Percentiles rank a stretch among this genome's conserved stretches.
Conservation (phyloP, 2,113 vertebrate species). For the Megaceryle torquata region DNA sequence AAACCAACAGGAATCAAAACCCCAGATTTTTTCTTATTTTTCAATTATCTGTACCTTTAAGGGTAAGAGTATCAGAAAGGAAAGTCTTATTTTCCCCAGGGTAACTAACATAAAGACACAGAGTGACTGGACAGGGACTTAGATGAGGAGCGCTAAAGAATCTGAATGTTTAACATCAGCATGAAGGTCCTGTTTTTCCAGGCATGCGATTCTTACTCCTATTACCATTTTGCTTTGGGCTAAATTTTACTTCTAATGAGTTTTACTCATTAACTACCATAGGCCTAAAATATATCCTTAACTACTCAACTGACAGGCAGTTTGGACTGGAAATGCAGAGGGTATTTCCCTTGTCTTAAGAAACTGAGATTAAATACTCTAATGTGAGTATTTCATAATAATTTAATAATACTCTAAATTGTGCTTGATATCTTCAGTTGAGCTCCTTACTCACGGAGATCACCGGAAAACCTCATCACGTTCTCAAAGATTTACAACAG, state of each 20-base stretch:
- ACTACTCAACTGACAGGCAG: background rate
- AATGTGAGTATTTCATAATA: background rate
- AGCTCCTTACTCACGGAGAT: background rate
- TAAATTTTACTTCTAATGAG: background rate
- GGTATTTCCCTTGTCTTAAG: background rate
- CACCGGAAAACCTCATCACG: background rate
- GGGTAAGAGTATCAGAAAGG: background rate
- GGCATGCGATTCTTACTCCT: background rate
- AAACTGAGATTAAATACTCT: background rate
- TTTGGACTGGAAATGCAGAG: background rate
- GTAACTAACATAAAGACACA: background rate
- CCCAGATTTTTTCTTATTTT: background rate
- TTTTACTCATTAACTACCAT: background rate
- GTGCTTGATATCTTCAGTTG: background rate
- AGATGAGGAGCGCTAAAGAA: background rate
- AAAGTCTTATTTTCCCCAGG: background rate
- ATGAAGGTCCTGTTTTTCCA: background rate
- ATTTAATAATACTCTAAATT: too few relatives aligned
- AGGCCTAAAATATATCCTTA: background rate
- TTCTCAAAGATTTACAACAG: background rate
- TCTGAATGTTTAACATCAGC: background rate
- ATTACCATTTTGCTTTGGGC: background rate
- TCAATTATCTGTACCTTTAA: background rate
- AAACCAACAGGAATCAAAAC: background rate
- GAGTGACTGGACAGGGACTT: background rate